Base-by-base conservation (phyloP, 2,888 invertebrate genomes). In the Latrodectus hesperus region DNA sequence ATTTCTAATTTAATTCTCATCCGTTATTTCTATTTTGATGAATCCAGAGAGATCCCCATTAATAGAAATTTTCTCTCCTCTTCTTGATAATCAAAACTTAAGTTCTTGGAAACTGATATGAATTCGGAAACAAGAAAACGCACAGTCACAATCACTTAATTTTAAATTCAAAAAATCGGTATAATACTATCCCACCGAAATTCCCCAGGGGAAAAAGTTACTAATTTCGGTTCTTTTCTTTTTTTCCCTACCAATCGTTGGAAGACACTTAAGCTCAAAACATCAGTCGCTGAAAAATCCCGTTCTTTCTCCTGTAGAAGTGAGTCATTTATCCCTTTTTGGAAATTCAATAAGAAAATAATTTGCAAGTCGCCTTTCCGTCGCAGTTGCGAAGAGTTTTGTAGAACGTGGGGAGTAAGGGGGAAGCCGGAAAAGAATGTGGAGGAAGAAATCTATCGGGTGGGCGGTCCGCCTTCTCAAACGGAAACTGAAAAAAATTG, bases 261-360 rank as follows among this genome's bases (percentile, higher is more conserved):
- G 82, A 75, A 82, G 82, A 76, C 76, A 52, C 76, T 76, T 71
- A 83, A 71, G 83, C 83, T 83, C 70, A 60, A 75, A 55, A 64
- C 72, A 65, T 80, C 22, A 72, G 80, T 64, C 72, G 72, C 73
- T 38, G 38, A 38, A 38, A 38, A 74, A 72, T 26, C n/a, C n/a
- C 60, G 22, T 22, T 17, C 60, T 64, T 49, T 53, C 55, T 53
- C n/a, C 16, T 53, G 14, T 52, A 22, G 68, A 17, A 52, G 38
- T 77, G 71, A 53, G 71, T 60, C n/a, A 51, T 16, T 73, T 52
- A 22, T 80, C 80, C 72, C 22, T 74, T 55, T 38, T 38, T 38
- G 53, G 73, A 72, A 65, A 73, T 65, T 74, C 81, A 74, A 74
- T 80, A 80, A 60, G 80, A 80, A 80, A 80, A 72, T 65, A 80